Evolutionary conservation across 2,888 invertebrate species (phyloP).

Genomic region (Epirrhoe tristata): DNA sequence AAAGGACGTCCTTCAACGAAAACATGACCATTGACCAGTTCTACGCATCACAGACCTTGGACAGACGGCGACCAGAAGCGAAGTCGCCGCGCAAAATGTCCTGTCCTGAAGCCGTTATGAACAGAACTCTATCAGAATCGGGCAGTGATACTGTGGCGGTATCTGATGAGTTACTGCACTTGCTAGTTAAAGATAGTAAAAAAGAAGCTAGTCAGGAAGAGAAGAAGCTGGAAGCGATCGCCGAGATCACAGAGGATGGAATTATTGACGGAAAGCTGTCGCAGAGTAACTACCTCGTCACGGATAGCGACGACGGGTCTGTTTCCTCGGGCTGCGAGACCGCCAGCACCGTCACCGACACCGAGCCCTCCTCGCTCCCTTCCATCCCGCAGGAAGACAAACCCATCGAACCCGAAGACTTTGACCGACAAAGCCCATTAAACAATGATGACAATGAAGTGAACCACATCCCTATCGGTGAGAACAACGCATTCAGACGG

Average conservation of each 20-base stretch:
- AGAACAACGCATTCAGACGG: slow-evolving; percentile 73
- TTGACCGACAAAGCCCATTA: slow-evolving; percentile 53
- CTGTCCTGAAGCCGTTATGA: slow-evolving; percentile 76
- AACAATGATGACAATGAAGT: slow-evolving; percentile 69
- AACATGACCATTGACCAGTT: slow-evolving; percentile 71
- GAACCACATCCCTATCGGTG: slow-evolving; percentile 80
- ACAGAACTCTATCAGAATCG: slow-evolving; percentile 65
- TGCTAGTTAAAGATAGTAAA: slow-evolving; percentile 67
- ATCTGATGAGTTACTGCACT: slow-evolving; percentile 65
- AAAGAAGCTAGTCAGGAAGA: slow-evolving; percentile 68
- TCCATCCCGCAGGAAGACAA: slow-evolving; percentile 75
- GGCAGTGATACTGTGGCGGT: slow-evolving; percentile 55
- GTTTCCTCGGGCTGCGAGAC: slow-evolving; percentile 93
- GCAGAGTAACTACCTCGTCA: slow-evolving; percentile 83
- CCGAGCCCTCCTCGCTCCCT: slow-evolving; percentile 81
- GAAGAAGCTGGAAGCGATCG: slow-evolving; percentile 71
- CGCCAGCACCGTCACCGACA: slow-evolving; percentile 89
- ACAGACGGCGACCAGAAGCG: slow-evolving; percentile 81
- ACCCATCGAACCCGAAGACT: slow-evolving; percentile 66
- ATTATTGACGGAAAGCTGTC: slow-evolving; percentile 62
- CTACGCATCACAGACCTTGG: slow-evolving; percentile 84
- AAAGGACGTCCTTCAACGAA: slow-evolving; percentile 54
- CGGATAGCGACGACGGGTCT: slow-evolving; percentile 90
- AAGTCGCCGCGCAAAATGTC: slow-evolving; percentile 75
- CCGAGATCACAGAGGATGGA: slow-evolving; percentile 65